Evolutionary conservation across 2,113 vertebrate genomes (phyloP), one percentile per base, ranked within the genome.

Genomic region (Apeltes quadracus): DNA sequence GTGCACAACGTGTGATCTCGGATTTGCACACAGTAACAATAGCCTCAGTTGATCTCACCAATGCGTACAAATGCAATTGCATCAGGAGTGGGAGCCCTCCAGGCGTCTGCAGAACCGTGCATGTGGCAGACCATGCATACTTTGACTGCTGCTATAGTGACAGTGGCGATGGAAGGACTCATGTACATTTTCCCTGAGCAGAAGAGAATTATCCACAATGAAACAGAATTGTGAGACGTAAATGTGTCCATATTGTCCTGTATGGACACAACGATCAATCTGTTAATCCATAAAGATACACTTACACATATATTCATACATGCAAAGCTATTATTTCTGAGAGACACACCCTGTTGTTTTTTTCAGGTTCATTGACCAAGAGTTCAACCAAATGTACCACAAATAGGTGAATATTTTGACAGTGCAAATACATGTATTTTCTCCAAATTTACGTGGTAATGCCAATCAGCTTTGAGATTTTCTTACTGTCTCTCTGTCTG

Each of bases 11-110:
- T 18, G 36, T 68, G 67, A 64, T 61, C 61, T 53, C 6, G 5
- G 25, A 79, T 72, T 82, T 75, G 72, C 79, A 83, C 54, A 80
- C 66, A 64, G 61, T 22, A 29, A 79, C 73, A 80, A 79, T 63
- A 80, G 73, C 86, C 82, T 65, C 50, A 75, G 57, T 72, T 80
- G 67, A 84, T 89, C 64, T 86, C 74, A 76, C 81, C 67, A 89
- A 75, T 76, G 84, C 72, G 55, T 77, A 81, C 75, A 87, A 90
- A 90, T 89, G 85, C 89, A 91, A 89, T 89, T 89, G 82, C 88
- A 85, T 82, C 85, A 78, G 51, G 75, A 85, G 76, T 72, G 72
- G 59, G 63, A 51, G 44, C 46, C 23, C 87, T 75, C 63, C 41
- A n/a, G 83, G 87, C 86, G 1, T 56, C 27, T 18, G 57, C 41